A percentile compares a stretch with the other conserved stretches of the same genome.
Evolutionary conservation across 2,113 vertebrate species (phyloP).

Genomic region (Phylloscopus trochiloides): DNA sequence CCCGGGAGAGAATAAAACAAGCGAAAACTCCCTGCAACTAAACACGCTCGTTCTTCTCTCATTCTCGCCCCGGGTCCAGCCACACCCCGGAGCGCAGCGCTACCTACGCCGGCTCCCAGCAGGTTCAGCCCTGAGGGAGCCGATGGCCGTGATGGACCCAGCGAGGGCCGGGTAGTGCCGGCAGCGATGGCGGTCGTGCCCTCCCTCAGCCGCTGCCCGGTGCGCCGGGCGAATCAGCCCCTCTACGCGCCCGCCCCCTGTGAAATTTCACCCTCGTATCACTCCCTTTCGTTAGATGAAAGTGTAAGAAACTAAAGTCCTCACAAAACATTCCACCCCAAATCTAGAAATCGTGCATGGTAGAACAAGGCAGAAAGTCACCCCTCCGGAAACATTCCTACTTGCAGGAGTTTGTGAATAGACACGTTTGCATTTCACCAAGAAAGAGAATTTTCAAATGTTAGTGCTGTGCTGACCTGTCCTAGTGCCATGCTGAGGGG

Average conservation of each 20-base stretch:
- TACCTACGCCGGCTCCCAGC: neutral
- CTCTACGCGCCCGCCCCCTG: fast-evolving
- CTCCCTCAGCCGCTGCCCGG: neutral
- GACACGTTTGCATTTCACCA: neutral
- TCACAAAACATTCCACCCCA: neutral
- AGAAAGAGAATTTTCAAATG: neutral
- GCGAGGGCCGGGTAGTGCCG: neutral
- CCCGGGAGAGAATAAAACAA: fast-evolving
- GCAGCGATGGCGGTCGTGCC: neutral
- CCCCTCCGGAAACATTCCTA: neutral
- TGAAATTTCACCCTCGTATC: neutral
- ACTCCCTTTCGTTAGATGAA: fast-evolving
- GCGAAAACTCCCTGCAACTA: fast-evolving
- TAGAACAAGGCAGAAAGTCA: neutral
- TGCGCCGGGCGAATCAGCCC: fast-evolving
- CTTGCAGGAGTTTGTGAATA: neutral
- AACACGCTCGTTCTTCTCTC: fast-evolving
- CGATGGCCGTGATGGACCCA: fast-evolving
- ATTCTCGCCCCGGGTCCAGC: fast-evolving
- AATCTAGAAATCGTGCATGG: fast-evolving
- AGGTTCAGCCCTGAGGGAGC: neutral
- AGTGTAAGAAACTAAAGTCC: fast-evolving
- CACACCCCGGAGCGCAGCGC: fast-evolving
- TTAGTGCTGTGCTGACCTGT: neutral
- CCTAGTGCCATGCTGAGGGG: neutral